phyloP scores from a whole-genome alignment of 2,113 vertebrate species.

The Anas platyrhynchos region DNA sequence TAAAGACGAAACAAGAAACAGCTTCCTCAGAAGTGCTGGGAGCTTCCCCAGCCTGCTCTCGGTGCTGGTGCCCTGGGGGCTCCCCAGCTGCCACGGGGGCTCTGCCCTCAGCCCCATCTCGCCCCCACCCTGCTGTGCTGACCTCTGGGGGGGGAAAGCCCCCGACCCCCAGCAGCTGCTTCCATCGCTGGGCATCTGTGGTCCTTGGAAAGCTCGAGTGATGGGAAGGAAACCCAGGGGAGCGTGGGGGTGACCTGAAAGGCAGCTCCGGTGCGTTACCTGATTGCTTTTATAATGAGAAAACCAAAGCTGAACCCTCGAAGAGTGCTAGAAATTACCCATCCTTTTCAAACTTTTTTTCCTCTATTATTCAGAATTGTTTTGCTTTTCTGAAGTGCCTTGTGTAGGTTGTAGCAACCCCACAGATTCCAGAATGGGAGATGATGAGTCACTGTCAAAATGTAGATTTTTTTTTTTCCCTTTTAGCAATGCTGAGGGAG shows the following conservation, averaged over 20 bases:
- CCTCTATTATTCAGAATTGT: constrained; percentile 67
- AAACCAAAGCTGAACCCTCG: not conserved
- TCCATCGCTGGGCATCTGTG: not conserved
- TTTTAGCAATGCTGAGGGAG: constrained; percentile 21
- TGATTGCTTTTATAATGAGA: constrained; percentile 18
- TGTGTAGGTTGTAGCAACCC: constrained; percentile 74
- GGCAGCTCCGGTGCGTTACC: not conserved
- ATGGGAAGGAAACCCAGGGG: not conserved
- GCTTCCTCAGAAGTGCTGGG: not conserved
- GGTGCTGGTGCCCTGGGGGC: not conserved
- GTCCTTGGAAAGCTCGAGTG: not conserved
- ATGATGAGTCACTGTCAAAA: constrained; percentile 69
- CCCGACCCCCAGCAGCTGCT: too few relatives aligned
- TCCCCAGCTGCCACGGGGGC: not conserved
- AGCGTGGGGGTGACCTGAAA: not conserved
- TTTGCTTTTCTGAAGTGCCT: constrained; percentile 65
- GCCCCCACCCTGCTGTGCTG: not conserved
- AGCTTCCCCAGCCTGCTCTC: not conserved
- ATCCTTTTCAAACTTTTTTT: constrained; percentile 27
- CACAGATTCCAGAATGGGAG: constrained; percentile 72
- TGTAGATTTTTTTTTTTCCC: not conserved
- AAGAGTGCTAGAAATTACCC: constrained; percentile 36
- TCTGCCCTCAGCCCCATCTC: not conserved
- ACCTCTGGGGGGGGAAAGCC: too few relatives aligned
- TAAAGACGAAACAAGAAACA: not conserved